These are phyloP conservation scores for Drosophila kikkawai DNA, from an alignment of 1,140 invertebrate species.

Conservation along the genomic window DNA sequence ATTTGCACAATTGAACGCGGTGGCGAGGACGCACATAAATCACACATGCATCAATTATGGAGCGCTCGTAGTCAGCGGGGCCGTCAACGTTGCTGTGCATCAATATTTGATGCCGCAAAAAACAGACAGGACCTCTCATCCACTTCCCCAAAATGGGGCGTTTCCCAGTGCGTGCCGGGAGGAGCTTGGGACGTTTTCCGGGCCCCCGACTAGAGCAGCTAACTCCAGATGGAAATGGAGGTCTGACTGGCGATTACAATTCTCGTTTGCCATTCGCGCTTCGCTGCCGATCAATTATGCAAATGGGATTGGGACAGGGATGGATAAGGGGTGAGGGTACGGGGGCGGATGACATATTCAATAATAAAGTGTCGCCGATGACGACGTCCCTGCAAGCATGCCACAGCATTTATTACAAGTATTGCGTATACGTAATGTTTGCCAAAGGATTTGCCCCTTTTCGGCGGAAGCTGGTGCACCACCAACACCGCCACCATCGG, in stretches of 20 bases:
- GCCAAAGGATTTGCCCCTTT: constrained; percentile 40
- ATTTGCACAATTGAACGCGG: constrained; percentile 77
- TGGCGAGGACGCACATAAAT: constrained; percentile 78
- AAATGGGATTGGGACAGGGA: constrained; percentile 52
- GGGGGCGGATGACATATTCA: constrained; percentile 60
- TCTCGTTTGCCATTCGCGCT: constrained; percentile 69
- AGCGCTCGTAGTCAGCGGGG: constrained; percentile 47
- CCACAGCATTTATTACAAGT: constrained; percentile 76
- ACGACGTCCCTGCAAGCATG: constrained; percentile 64
- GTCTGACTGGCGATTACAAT: constrained; percentile 71
- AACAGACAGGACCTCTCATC: constrained; percentile 45
- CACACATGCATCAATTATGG: constrained; percentile 77
- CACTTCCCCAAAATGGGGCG: constrained; percentile 11
- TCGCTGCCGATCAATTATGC: constrained; percentile 79
- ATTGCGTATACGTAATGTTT: constrained; percentile 70
- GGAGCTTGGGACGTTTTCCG: not conserved
- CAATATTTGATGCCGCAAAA: constrained; percentile 41
- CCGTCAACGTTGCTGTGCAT: constrained; percentile 49
- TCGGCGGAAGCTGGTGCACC: constrained; percentile 24
- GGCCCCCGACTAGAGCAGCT: constrained; percentile 7
- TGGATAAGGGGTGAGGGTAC: not conserved
- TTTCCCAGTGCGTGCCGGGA: constrained; percentile 7
- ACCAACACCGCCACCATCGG: constrained; percentile 6
- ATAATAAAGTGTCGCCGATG: constrained; percentile 77
- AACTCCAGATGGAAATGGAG: constrained; percentile 17